phyloP scores from a whole-genome alignment of 2,888 invertebrate species.

The Amorpha juglandis region DNA sequence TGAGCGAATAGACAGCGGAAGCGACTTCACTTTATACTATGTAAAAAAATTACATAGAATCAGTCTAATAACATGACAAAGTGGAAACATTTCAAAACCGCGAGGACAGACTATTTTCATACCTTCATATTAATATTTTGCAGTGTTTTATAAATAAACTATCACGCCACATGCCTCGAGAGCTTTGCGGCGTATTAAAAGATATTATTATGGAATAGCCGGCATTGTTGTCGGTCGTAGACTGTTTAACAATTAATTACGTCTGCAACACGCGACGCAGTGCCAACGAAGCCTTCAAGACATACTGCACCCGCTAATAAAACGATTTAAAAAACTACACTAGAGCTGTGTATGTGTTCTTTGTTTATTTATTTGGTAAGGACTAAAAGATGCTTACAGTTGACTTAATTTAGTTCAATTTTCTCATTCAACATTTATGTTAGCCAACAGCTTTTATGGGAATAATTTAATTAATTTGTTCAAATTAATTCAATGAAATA shows the following conservation, averaged over 20 bases:
- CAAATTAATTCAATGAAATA: too few species aligned
- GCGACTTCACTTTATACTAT: too few species aligned
- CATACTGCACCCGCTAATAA: background rate
- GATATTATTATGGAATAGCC: conserved; percentile 21
- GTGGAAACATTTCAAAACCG: conserved; percentile 5
- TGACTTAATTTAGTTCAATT: too few species aligned
- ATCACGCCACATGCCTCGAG: background rate
- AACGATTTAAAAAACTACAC: background rate
- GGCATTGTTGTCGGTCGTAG: conserved; percentile 25
- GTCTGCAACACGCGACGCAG: conserved; percentile 30
- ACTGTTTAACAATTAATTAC: conserved; percentile 34
- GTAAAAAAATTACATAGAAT: background rate
- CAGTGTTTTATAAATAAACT: conserved; percentile 22
- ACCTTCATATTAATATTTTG: conserved; percentile 6
- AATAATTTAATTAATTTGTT: too few species aligned
- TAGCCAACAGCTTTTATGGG: too few species aligned
- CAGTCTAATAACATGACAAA: background rate
- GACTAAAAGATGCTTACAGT: background rate
- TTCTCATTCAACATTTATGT: too few species aligned
- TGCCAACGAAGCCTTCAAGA: conserved; percentile 1
- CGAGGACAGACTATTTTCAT: conserved; percentile 4
- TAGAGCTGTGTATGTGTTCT: background rate
- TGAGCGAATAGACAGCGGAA: too few species aligned
- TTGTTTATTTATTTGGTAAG: background rate
- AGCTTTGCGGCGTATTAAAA: conserved; percentile 21